phyloP scores from a whole-genome alignment of 2,113 vertebrate genomes.

The Brevimyrus niger region DNA sequence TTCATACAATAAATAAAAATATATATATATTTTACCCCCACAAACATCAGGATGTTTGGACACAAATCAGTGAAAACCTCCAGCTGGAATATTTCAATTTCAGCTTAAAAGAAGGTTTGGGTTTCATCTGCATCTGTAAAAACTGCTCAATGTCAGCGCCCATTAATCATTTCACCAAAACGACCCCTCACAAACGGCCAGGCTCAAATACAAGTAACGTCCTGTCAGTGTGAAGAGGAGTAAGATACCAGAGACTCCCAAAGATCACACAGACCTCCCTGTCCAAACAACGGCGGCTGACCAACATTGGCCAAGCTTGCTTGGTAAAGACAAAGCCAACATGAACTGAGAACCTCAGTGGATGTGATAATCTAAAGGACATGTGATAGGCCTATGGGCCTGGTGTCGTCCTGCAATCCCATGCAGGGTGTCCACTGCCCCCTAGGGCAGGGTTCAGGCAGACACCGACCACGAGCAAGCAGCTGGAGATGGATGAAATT shows the following conservation, averaged over 20 bases:
- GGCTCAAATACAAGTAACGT: not conserved
- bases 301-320: not conserved
- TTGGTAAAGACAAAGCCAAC: not conserved
- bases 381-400: not conserved
- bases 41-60: slow-evolving; percentile 28
- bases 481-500: not conserved
- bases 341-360: not conserved
- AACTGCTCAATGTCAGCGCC: not conserved
- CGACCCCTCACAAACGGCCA: not conserved
- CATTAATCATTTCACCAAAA: not conserved
- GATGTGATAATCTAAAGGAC: not conserved
- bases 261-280: not conserved
- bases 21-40: slow-evolving; percentile 25
- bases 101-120: not conserved
- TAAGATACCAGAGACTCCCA: not conserved
- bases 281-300: not conserved
- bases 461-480: not conserved
- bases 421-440: not conserved
- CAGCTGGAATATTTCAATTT: not conserved
- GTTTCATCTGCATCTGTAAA: not conserved
- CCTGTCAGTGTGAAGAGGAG: not conserved
- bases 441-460: not conserved
- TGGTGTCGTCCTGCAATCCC: not conserved
- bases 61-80: slow-evolving; percentile 10
- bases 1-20: slow-evolving; percentile 35